Conservation (phyloP, 2,797 vertebrate genomes). For the Helostoma temminkii region DNA sequence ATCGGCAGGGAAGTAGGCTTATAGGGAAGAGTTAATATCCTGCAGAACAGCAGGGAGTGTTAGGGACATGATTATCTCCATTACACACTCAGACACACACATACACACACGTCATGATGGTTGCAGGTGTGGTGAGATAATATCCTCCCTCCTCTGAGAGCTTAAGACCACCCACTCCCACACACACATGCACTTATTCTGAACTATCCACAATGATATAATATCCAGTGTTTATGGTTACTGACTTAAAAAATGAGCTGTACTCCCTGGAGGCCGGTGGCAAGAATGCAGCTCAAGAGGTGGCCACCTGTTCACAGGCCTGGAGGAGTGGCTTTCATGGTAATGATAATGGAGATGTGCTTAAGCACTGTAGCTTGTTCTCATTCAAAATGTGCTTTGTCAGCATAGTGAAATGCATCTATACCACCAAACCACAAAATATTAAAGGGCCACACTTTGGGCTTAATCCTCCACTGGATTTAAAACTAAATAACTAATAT, state of each 20-base stretch:
- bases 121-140: constrained; percentile 66
- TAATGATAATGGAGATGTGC: constrained; percentile 35
- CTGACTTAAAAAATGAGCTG: constrained; percentile 39
- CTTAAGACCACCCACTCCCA: constrained; percentile 46
- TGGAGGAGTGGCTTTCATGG: constrained; percentile 16
- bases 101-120: constrained; percentile 50
- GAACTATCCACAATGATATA: constrained; percentile 48
- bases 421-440: not conserved
- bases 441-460: not conserved
- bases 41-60: constrained; percentile 67
- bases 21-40: constrained; percentile 79
- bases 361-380: constrained; percentile 7
- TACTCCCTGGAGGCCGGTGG: constrained; percentile 32
- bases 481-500: not conserved
- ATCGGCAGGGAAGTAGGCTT: constrained; percentile 65
- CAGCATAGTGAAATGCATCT: not conserved
- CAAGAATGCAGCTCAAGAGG: constrained; percentile 34
- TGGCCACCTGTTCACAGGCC: constrained; percentile 61
- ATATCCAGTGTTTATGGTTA: constrained; percentile 55
- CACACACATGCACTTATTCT: constrained; percentile 11
- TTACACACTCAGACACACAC: constrained; percentile 49
- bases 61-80: constrained; percentile 64
- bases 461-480: not conserved
- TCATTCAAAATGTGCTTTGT: constrained; percentile 7
- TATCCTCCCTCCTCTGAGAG: constrained; percentile 74